Base-by-base conservation (phyloP, 1,140 invertebrate genomes). In the Pomacea maculata region DNA sequence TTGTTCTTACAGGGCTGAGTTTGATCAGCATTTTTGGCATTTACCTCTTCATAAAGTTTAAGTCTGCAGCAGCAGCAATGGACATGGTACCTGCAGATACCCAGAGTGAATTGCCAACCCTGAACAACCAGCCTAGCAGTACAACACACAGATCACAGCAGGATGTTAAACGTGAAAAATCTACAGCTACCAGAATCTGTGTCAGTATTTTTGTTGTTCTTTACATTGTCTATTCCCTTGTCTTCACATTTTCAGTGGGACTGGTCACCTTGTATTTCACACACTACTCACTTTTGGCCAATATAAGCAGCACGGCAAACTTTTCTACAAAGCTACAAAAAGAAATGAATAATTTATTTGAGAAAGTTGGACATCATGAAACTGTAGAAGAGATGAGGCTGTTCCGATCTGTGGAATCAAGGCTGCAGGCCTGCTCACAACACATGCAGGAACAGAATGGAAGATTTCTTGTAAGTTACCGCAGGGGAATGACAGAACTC, bases 181-280 rank as follows among this genome's bases (percentile, higher is more conserved):
- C 77, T 25, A 72, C 79, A 0, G 78, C 82, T 10, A 85, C 86
- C 10, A 82, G 80, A 34, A 71, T 68, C 52, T 80, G 87, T 29
- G 83, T 85, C 75, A 78, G 80, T 77, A 64, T 82, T 2, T 83
- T 89, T 3, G 75, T 86, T 29, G 34, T 83, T 0, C 80, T 89
- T 17, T 89, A 89, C 76, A 76, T 88, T 11, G 61, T 85, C 0
- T 89, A 89, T 79, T 87, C 84, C n/a, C 29, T 88, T 5, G 74
- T 88, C 19, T 88, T 89, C 80, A 83, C 87, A n/a, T 89, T 88
- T 57, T 86, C 85, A 29, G 75, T 86, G 65, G 80, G 85, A 21
- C 84, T 88, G 54, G 83, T 79, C 14, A 71, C 88, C 21, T 82
- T 89, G 55, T 87, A 87, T 77, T 75, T 87, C 17, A 73, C 85